These are phyloP conservation scores for Opisthograptis luteolata DNA, from an alignment of 2,888 invertebrate species.

Conservation along the genomic window DNA sequence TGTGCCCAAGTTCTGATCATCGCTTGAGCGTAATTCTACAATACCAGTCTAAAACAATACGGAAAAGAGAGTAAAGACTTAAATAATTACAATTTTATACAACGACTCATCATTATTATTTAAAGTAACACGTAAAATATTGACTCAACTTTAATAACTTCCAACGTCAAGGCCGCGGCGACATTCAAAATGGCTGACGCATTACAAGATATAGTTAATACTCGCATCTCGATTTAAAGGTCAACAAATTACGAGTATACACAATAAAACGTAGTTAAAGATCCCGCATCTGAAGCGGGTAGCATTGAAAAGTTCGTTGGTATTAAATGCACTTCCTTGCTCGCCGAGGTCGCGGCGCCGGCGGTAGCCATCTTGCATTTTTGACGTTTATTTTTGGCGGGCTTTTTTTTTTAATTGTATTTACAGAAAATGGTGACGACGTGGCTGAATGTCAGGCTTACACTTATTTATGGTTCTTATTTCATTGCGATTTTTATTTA, in stretches of 20 bases:
- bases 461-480: slow-evolving; percentile 25
- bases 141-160: slow-evolving; percentile 38
- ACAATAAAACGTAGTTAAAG: slow-evolving; percentile 38
- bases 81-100: slow-evolving; percentile 3
- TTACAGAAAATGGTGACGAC: slow-evolving; percentile 61
- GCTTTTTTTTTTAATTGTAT: slow-evolving; percentile 49
- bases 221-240: slow-evolving; percentile 59
- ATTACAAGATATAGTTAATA: slow-evolving; percentile 42
- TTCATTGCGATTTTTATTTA: slow-evolving; percentile 19
- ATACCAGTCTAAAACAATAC: too few relatives aligned
- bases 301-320: slow-evolving; percentile 82
- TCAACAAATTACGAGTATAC: slow-evolving; percentile 52
- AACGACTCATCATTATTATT: slow-evolving; percentile 3
- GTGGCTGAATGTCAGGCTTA: slow-evolving; percentile 34
- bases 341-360: slow-evolving; percentile 63
- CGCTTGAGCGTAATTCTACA: too few relatives aligned
- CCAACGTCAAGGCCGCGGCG: slow-evolving; percentile 48
- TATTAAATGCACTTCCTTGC: slow-evolving; percentile 81
- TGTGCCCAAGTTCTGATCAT: too few relatives aligned
- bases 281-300: slow-evolving; percentile 56
- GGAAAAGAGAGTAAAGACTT: too few relatives aligned
- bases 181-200: slow-evolving; percentile 56
- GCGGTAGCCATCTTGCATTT: slow-evolving; percentile 74
- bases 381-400: slow-evolving; percentile 82
- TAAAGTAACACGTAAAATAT: slow-evolving; percentile 20